Conservation (phyloP, 1,140 invertebrate species). For the Drosophila sucinea region DNA sequence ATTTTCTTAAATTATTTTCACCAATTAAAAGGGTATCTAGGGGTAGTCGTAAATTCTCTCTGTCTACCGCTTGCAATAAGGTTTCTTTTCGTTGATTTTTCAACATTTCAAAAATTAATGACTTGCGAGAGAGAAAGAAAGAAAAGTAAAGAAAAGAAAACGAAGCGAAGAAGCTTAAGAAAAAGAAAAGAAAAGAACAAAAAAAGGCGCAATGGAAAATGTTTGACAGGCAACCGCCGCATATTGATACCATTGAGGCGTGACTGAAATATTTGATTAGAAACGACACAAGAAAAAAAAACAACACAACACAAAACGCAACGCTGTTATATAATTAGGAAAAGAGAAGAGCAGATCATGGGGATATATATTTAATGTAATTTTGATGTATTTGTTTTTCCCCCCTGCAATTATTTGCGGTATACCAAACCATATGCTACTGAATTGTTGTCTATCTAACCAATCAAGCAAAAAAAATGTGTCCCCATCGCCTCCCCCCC, state of each 20-base stretch:
- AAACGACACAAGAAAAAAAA: slow-evolving; percentile 37
- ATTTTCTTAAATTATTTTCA: too few species aligned
- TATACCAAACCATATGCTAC: slow-evolving; percentile 28
- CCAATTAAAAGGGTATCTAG: neutral
- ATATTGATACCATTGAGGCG: slow-evolving; percentile 72
- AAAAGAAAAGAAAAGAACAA: neutral
- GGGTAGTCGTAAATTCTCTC: neutral
- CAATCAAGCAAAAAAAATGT: slow-evolving; percentile 11
- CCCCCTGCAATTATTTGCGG: neutral
- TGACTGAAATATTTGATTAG: slow-evolving; percentile 76
- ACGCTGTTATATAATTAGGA: slow-evolving; percentile 9
- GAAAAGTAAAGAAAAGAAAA: slow-evolving; percentile 7
- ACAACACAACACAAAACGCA: neutral
- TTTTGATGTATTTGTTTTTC: slow-evolving; percentile 60
- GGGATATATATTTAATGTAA: slow-evolving; percentile 60
- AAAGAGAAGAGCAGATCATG: slow-evolving; percentile 1
- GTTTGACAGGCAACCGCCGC: slow-evolving; percentile 17
- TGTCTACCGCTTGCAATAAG: neutral
- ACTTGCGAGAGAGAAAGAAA: slow-evolving; percentile 42
- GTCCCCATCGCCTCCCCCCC: too few species aligned
- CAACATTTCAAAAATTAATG: slow-evolving; percentile 68
- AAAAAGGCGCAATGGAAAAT: slow-evolving; percentile 30
- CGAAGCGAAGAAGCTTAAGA: neutral
- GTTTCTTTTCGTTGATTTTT: slow-evolving; percentile 51
- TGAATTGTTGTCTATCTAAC: slow-evolving; percentile 4